These are phyloP conservation scores for Peribatodes rhomboidaria DNA, from an alignment of 2,888 invertebrate species.

Conservation along the genomic window DNA sequence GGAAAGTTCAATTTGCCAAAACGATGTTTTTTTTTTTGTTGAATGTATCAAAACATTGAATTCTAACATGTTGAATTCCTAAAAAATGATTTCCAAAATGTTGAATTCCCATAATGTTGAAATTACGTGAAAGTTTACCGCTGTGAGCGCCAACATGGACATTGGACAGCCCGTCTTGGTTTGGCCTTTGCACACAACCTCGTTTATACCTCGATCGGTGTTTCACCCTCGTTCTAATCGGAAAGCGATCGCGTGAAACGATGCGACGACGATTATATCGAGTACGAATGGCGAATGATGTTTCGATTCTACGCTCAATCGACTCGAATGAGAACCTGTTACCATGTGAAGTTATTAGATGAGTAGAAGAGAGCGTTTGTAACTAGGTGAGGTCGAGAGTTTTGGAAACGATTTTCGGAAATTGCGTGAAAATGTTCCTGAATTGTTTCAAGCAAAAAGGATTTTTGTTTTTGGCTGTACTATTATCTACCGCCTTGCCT, in stretches of 20 bases:
- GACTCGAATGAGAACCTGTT: constrained; percentile 23
- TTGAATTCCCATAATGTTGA: too few relatives aligned
- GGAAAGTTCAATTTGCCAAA: too few relatives aligned
- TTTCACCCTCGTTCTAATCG: constrained; percentile 34
- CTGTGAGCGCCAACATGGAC: not conserved
- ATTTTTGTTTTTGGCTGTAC: too few relatives aligned
- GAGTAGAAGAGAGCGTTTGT: constrained; percentile 8
- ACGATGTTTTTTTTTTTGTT: too few relatives aligned
- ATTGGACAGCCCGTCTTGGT: not conserved
- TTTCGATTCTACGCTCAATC: constrained; percentile 34
- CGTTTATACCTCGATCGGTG: constrained; percentile 16
- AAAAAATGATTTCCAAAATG: too few relatives aligned
- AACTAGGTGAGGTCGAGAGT: not conserved
- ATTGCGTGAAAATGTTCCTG: not conserved
- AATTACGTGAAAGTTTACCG: too few relatives aligned
- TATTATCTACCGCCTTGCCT: too few relatives aligned
- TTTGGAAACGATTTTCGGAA: not conserved
- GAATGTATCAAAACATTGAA: too few relatives aligned
- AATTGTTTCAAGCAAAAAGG: not conserved
- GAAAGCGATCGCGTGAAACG: constrained; percentile 38
- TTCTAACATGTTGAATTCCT: too few relatives aligned
- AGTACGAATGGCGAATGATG: constrained; percentile 35
- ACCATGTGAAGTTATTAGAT: constrained; percentile 25
- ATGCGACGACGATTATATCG: constrained; percentile 30
- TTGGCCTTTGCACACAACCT: not conserved